These are phyloP conservation scores for Entomobrya multifasciata DNA, from an alignment of 2,888 invertebrate genomes.

Conservation along the genomic window DNA sequence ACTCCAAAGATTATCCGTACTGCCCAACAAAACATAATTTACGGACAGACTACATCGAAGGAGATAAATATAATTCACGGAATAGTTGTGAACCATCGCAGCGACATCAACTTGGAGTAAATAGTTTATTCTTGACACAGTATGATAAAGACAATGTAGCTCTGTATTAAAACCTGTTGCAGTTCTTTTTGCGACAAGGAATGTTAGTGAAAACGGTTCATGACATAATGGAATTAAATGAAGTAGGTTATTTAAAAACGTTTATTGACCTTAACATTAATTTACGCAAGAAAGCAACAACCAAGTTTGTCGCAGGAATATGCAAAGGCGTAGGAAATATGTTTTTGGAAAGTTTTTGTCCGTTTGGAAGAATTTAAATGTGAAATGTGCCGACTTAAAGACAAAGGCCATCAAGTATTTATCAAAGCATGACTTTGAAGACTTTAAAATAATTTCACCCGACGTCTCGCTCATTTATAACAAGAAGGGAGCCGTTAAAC, in stretches of 20 bases:
- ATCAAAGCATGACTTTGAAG: background rate
- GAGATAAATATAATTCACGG: no score
- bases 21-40: background rate
- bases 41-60: background rate
- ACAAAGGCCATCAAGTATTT: background rate
- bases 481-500: background rate
- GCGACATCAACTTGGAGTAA: background rate
- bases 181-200: background rate
- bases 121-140: background rate
- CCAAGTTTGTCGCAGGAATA: background rate
- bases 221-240: background rate
- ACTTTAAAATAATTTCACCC: background rate
- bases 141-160: background rate
- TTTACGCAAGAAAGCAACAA: background rate
- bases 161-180: background rate
- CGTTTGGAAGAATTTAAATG: background rate
- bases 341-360: background rate
- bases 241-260: background rate
- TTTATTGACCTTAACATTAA: constrained; percentile 7
- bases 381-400: background rate
- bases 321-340: background rate
- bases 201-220: background rate
- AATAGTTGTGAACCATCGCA: background rate
- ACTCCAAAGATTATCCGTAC: background rate
- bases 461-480: background rate